Evolutionary conservation across 2,797 vertebrate species (phyloP).

Genomic region (Myotis vivesi): DNA sequence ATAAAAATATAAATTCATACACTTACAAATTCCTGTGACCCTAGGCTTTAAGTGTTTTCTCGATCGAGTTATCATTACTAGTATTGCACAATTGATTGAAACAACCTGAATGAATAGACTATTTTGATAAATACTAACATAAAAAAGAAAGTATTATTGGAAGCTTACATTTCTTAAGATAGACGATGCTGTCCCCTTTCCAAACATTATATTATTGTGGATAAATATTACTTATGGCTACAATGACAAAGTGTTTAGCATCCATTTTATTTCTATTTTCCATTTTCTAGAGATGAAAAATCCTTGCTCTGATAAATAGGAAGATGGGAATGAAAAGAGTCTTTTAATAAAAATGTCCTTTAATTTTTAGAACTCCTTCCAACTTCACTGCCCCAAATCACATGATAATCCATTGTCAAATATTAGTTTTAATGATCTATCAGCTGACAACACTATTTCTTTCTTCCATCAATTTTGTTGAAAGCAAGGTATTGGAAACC

Average conservation of each 20-base stretch:
- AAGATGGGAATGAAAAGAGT: neutral
- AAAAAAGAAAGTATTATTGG: slow-evolving; percentile 6
- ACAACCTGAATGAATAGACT: neutral
- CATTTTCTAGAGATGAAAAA: slow-evolving; percentile 34
- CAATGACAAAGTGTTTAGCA: slow-evolving; percentile 5
- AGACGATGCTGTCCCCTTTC: neutral
- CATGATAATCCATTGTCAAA: neutral
- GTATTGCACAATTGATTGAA: slow-evolving; percentile 11
- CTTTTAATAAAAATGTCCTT: slow-evolving; percentile 11
- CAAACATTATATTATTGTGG: neutral
- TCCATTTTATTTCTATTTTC: slow-evolving; percentile 21
- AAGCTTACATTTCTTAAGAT: slow-evolving; percentile 24
- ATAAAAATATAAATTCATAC: slow-evolving; percentile 50
- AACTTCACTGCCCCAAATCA: neutral
- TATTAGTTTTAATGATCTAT: neutral
- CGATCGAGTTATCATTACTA: slow-evolving; percentile 25
- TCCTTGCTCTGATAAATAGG: neutral
- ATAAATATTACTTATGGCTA: slow-evolving; percentile 28
- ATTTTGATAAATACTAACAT: slow-evolving; percentile 27
- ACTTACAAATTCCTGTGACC: slow-evolving; percentile 1
- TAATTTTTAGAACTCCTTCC: neutral
- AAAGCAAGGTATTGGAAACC: neutral
- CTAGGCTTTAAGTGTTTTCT: neutral
- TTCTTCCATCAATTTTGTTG: neutral
- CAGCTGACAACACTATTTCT: neutral